A percentile compares a stretch with the other conserved stretches of the same genome.
phyloP scores from a whole-genome alignment of 2,797 vertebrate genomes.

The Myiotriccus ornatus region DNA sequence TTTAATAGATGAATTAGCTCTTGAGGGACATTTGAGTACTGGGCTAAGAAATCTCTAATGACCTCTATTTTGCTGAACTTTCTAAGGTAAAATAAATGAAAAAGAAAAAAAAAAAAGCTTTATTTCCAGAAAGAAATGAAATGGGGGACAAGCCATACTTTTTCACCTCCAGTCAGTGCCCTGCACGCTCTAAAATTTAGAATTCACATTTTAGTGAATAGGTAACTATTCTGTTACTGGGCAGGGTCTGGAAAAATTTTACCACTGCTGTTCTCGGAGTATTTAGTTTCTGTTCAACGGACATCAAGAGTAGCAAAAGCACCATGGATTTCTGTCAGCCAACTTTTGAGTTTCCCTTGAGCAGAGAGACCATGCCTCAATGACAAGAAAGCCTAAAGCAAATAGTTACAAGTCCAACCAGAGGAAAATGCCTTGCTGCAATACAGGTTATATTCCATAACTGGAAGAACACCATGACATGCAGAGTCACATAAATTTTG shows the following conservation, averaged over 20 bases:
- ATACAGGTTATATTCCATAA: neutral
- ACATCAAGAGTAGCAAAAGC: neutral
- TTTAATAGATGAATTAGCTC: neutral
- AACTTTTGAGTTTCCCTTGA: neutral
- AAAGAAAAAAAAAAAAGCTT: neutral
- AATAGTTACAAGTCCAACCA: neutral
- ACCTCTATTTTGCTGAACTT: neutral
- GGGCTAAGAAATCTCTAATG: neutral
- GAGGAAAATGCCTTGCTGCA: neutral
- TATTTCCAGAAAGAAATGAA: neutral
- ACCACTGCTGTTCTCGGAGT: neutral
- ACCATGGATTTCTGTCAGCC: rapidly evolving
- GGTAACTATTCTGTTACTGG: neutral
- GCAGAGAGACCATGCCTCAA: neutral
- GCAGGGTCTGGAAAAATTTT: neutral
- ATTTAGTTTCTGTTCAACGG: neutral
- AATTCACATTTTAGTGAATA: neutral
- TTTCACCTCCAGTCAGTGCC: neutral
- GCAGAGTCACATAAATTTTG: neutral
- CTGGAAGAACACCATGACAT: neutral
- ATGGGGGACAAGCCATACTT: neutral
- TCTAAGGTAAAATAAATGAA: neutral
- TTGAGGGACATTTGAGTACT: neutral
- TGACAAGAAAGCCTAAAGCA: neutral
- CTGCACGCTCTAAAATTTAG: neutral